Evolutionary conservation across 2,113 vertebrate species (phyloP).

Genomic region (Pagrus major): DNA sequence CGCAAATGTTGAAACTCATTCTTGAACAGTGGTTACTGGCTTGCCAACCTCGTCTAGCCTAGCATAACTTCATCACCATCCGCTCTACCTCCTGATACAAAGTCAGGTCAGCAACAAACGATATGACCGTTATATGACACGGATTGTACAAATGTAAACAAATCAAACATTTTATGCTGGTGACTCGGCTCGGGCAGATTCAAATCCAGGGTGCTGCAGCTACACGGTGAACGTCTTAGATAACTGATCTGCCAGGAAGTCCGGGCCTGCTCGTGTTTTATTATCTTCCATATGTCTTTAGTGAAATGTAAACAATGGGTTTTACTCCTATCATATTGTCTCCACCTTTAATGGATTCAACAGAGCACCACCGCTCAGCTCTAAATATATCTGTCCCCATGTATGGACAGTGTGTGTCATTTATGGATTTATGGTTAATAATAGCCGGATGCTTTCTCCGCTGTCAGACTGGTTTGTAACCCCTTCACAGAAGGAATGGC

Average conservation of each 20-base stretch:
- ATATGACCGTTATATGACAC: too few relatives aligned
- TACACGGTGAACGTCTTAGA: background rate
- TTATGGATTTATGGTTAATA: conserved; percentile 71
- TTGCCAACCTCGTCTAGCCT: too few relatives aligned
- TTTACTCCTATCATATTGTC: conserved; percentile 19
- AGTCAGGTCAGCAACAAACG: too few relatives aligned
- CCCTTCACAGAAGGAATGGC: conserved; percentile 47
- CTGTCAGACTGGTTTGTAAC: conserved; percentile 54
- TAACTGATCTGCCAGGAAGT: conserved; percentile 16
- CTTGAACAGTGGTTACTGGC: too few relatives aligned
- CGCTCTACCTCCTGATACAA: too few relatives aligned
- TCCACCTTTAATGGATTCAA: conserved; percentile 31
- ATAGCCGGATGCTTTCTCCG: conserved; percentile 42
- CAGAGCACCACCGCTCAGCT: background rate
- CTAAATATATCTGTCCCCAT: conserved; percentile 18
- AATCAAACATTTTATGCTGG: too few relatives aligned
- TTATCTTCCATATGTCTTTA: background rate
- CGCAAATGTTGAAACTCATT: too few relatives aligned
- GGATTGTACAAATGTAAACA: too few relatives aligned
- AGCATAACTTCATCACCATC: too few relatives aligned
- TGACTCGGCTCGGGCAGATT: conserved; percentile 14
- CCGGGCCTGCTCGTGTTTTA: background rate
- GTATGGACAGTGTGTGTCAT: conserved; percentile 47
- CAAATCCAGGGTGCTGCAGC: conserved; percentile 2
- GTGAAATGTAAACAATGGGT: conserved; percentile 29